Conservation (phyloP, 1,140 invertebrate genomes). For the Macrosteles quadrilineatus region DNA sequence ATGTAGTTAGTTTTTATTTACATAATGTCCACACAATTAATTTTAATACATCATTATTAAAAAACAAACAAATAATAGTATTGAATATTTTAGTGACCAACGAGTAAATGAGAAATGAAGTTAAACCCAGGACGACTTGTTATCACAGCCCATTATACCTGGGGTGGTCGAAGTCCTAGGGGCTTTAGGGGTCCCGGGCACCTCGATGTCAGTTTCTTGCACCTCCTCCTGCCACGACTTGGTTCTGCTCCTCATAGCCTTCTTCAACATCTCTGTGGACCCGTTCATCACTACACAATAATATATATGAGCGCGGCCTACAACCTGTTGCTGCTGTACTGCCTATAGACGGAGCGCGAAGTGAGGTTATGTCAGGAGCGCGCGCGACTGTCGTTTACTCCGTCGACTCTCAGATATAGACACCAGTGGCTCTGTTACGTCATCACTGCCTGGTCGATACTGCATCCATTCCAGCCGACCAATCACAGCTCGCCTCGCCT, state of each 20-base stretch:
- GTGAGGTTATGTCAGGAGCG: not conserved
- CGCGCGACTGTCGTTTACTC: not conserved
- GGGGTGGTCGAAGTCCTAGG: slow-evolving; percentile 77
- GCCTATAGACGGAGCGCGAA: too few species aligned
- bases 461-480: not conserved
- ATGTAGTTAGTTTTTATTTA: too few species aligned
- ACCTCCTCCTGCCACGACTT: slow-evolving; percentile 58
- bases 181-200: slow-evolving; percentile 73
- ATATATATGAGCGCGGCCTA: too few species aligned
- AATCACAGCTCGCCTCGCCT: not conserved
- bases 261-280: slow-evolving; percentile 8
- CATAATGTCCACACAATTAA: too few species aligned
- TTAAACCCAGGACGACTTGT: not conserved
- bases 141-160: slow-evolving; percentile 57
- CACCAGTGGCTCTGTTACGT: slow-evolving; percentile 9
- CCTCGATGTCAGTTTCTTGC: slow-evolving; percentile 61
- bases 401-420: not conserved
- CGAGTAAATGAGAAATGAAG: not conserved
- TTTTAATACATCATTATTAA: too few species aligned
- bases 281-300: slow-evolving; percentile 9
- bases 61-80: too few species aligned
- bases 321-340: too few species aligned
- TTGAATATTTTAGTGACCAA: too few species aligned
- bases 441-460: slow-evolving; percentile 14
- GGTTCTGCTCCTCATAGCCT: slow-evolving; percentile 40